Conservation (phyloP, 2,797 vertebrate genomes). For the Sebastes variabilis region DNA sequence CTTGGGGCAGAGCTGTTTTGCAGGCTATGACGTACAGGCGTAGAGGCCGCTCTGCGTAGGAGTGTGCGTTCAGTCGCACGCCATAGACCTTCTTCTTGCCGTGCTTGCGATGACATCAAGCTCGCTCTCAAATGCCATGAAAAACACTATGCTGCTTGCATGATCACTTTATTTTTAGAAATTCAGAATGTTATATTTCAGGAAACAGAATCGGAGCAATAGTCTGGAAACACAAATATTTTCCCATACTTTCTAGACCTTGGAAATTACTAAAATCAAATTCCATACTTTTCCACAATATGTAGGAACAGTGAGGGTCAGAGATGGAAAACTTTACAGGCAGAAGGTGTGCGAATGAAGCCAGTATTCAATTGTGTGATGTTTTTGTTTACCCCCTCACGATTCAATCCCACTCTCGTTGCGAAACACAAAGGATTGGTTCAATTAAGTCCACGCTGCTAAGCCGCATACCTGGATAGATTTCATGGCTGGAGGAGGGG, state of each 20-base stretch:
- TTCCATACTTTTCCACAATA: too few relatives aligned
- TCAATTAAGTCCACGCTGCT: constrained; percentile 15
- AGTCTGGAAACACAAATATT: too few relatives aligned
- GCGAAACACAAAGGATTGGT: constrained; percentile 16
- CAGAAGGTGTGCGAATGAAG: not conserved
- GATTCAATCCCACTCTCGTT: constrained; percentile 12
- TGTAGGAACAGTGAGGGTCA: not conserved
- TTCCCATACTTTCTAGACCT: too few relatives aligned
- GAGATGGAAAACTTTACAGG: constrained; percentile 6
- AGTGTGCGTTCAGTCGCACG: not conserved
- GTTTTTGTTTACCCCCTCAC: not conserved
- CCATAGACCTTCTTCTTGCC: not conserved
- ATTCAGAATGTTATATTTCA: too few relatives aligned
- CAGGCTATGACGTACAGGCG: not conserved
- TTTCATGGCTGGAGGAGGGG: constrained; percentile 28
- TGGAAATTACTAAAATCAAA: too few relatives aligned
- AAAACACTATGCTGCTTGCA: too few relatives aligned
- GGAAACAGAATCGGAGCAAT: too few relatives aligned
- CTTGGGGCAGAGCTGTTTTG: not conserved
- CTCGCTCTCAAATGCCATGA: not conserved
- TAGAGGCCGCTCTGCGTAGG: not conserved
- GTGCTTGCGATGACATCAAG: not conserved
- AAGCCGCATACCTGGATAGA: constrained; percentile 63
- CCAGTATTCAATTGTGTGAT: not conserved
- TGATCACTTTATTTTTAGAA: too few relatives aligned